Conservation (phyloP, 2,113 vertebrate species). For the Pteropus alecto region DNA sequence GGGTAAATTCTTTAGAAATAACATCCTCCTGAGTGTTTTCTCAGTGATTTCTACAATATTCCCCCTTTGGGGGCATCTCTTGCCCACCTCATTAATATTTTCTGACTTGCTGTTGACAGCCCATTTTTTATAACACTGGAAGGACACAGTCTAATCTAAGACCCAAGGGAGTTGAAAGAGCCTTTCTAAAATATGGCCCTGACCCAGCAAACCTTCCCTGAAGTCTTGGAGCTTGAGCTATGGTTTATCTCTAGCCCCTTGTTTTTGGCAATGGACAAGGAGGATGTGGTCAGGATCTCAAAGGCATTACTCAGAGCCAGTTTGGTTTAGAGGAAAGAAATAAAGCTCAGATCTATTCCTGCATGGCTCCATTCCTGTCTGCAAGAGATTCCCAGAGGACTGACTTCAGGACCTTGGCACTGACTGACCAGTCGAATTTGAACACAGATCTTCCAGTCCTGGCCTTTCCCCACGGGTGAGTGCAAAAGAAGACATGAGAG, state of each 20-base stretch:
- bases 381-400: slow-evolving; percentile 32
- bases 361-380: slow-evolving; percentile 32
- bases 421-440: slow-evolving; percentile 22
- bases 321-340: slow-evolving; percentile 63
- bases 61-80: slow-evolving; percentile 39
- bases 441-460: background rate
- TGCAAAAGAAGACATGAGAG: background rate
- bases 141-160: slow-evolving; percentile 40
- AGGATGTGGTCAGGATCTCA: slow-evolving; percentile 76
- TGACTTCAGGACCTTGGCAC: background rate
- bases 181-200: slow-evolving; percentile 38
- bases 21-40: slow-evolving; percentile 22
- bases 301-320: slow-evolving; percentile 65
- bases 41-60: slow-evolving; percentile 36
- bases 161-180: slow-evolving; percentile 39
- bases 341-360: slow-evolving; percentile 23
- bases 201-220: slow-evolving; percentile 49
- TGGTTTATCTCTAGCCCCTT: slow-evolving; percentile 65
- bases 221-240: slow-evolving; percentile 46
- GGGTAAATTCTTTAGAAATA: slow-evolving; percentile 37
- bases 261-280: slow-evolving; percentile 56
- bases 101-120: slow-evolving; percentile 58
- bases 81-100: slow-evolving; percentile 69
- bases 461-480: background rate
- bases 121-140: slow-evolving; percentile 56